A percentile compares a stretch with the other conserved stretches of the same genome.
These are phyloP conservation scores for Drosophila nigritarsus DNA, from an alignment of 2,888 invertebrate species.

Conservation along the genomic window DNA sequence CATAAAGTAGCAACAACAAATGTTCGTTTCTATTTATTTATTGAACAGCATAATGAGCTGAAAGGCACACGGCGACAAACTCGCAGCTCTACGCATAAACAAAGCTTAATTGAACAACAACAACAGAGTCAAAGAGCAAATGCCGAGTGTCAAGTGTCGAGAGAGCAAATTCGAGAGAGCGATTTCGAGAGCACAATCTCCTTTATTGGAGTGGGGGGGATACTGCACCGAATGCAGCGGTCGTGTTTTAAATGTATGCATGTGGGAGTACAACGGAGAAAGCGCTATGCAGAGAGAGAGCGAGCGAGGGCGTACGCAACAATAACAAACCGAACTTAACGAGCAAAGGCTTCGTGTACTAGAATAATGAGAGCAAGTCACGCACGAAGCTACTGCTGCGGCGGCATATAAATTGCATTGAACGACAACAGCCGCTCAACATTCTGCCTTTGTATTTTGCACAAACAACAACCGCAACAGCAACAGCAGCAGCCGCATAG, in stretches of 20 bases:
- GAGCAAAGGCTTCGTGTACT: constrained; percentile 48
- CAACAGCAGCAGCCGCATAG: constrained; percentile 19
- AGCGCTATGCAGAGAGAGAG: constrained; percentile 7
- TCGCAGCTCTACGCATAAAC: constrained; percentile 62
- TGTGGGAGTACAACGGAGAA: constrained; percentile 12
- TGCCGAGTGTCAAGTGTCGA: constrained; percentile 1
- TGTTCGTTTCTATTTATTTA: constrained; percentile 21
- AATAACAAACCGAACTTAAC: constrained; percentile 73
- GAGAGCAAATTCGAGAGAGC: constrained; percentile 4
- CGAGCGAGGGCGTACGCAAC: constrained; percentile 33
- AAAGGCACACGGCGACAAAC: constrained; percentile 38
- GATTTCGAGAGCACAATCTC: constrained; percentile 29
- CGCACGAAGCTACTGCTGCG: constrained; percentile 51
- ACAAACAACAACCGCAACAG: constrained; percentile 55
- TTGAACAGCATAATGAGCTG: constrained; percentile 49
- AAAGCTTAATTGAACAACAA: constrained; percentile 59
- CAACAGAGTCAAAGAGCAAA: constrained; percentile 31
- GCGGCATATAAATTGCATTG: constrained; percentile 73
- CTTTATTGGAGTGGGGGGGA: constrained; percentile 45
- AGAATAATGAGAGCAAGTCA: constrained; percentile 64
- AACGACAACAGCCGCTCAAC: constrained; percentile 55
- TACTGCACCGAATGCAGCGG: constrained; percentile 43
- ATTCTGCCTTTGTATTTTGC: constrained; percentile 64
- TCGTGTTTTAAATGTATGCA: constrained; percentile 22
- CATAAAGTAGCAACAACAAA: constrained; percentile 46